Conservation (phyloP, 2,797 vertebrate genomes). For the Notamacropus eugenii region DNA sequence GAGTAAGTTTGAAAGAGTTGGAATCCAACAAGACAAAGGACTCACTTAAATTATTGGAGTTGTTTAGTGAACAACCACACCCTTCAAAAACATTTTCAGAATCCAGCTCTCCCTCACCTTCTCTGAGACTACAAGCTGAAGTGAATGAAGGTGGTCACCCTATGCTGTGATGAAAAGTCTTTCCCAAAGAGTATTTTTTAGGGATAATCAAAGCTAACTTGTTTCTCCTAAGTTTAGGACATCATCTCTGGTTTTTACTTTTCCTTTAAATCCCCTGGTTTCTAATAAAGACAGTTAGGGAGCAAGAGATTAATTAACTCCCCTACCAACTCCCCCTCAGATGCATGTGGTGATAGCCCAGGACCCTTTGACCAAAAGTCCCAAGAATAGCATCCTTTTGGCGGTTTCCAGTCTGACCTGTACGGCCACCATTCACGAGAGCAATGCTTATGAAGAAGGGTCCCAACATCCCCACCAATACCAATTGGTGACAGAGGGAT, state of each 20-base stretch:
- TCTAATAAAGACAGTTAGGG: background rate
- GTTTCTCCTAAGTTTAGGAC: background rate
- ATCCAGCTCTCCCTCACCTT: background rate
- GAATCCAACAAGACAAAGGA: constrained; percentile 15
- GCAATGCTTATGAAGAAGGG: background rate
- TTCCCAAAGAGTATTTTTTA: background rate
- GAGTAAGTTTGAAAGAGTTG: constrained; percentile 24
- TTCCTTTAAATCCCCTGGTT: background rate
- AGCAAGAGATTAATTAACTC: background rate
- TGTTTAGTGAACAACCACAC: constrained; percentile 9
- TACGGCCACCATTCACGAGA: background rate
- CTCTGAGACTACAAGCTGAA: background rate
- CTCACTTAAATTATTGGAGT: constrained; percentile 9
- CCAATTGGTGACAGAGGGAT: too few species aligned
- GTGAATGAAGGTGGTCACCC: background rate
- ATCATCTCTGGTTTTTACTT: background rate
- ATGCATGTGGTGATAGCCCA: background rate
- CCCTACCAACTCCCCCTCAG: background rate
- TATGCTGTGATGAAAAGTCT: background rate
- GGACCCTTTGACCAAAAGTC: background rate
- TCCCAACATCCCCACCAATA: background rate
- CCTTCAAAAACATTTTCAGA: constrained; percentile 24
- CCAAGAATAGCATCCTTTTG: background rate
- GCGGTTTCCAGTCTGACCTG: background rate
- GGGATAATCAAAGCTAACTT: background rate